Base-by-base conservation (phyloP, 37 sponge, comb jelly and placozoan genomes). In the Ianthella basta region DNA sequence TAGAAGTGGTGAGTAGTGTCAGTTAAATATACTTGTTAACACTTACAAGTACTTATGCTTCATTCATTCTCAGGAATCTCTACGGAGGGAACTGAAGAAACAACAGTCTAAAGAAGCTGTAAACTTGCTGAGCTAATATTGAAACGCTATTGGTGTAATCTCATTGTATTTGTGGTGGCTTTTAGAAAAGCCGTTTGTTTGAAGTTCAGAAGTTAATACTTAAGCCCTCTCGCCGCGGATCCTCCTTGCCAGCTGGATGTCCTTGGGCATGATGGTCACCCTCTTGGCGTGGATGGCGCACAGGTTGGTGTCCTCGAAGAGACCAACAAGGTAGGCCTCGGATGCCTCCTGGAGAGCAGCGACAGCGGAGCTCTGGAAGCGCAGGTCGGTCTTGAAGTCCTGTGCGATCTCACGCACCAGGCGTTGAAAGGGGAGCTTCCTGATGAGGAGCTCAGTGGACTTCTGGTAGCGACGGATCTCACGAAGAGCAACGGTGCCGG, bases 251-350 rank as follows among this genome's bases (percentile, higher is more conserved):
- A 97, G 88, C 83, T 97, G 98, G 92, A 97, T 97, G 89, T 97
- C 98, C 90, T 95, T 95, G 86, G 98, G 98, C 98, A 97, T 97
- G 88, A 97, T 97, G 89, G 98, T 97, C 55, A 97, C 98, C 15
- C 98, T 57, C 90, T 97, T 97, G 75, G 98, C 98, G 81, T 97
- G 97, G 89, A 97, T 97, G 72, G 97, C 97, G 80, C 97, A 97
- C 82, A 97, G 87, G 89, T 97, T 97, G 85, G 97, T 97, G 74
- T 97, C 97, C 83, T 97, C 98, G 78, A 97, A 97, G 38, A 97
- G 94, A 67, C 96, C 98, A 30, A 97, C 98, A 0, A 97, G 89
- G 90, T 97, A 97, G 36, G 98, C 98, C 41, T 97, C 98, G 38
- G 90, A 88, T 34, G 98, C 98, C 54, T 97, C 95, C 86, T 95